Percentiles rank a stretch among this genome's conserved stretches.
Conservation (phyloP, 2,113 vertebrate genomes). For the Halichoeres trimaculatus region DNA sequence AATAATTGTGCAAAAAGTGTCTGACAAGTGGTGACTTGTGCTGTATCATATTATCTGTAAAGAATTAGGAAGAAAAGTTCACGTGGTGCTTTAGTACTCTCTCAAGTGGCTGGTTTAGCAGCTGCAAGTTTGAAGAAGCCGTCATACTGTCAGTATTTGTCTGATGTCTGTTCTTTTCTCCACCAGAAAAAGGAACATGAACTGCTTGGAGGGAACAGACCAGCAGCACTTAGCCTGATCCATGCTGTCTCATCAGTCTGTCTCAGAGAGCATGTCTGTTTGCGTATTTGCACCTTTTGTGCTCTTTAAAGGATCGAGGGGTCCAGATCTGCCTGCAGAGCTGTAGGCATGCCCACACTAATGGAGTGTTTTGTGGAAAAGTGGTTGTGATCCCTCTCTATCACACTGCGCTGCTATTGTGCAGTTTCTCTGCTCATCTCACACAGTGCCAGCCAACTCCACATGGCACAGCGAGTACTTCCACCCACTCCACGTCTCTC, state of each 20-base stretch:
- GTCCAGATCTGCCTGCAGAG: conserved; percentile 55
- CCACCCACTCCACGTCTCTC: conserved; percentile 71
- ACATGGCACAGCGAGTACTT: conserved; percentile 73
- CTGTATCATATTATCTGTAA: too few relatives aligned
- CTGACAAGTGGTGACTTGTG: too few relatives aligned
- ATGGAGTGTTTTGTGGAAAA: conserved; percentile 69
- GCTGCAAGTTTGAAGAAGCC: background rate
- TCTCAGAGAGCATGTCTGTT: conserved; percentile 28
- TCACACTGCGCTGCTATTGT: conserved; percentile 56
- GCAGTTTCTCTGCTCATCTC: conserved; percentile 47
- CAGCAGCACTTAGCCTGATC: conserved; percentile 22
- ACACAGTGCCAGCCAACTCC: conserved; percentile 54
- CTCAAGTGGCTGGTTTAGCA: background rate
- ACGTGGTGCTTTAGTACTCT: background rate
- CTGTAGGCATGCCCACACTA: conserved; percentile 64
- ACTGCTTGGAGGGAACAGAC: conserved; percentile 17
- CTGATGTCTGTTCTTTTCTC: background rate
- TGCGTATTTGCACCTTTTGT: conserved; percentile 21
- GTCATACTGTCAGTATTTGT: background rate
- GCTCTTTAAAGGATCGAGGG: conserved; percentile 34
- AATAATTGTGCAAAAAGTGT: too few relatives aligned
- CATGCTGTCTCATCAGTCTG: conserved; percentile 16
- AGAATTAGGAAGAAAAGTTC: too few relatives aligned
- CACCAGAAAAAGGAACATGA: background rate
- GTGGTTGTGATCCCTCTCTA: conserved; percentile 55